Percentiles rank a stretch among this genome's conserved stretches.
These are phyloP conservation scores for Hydrozoanthus gracilis DNA, from an alignment of 92 coral and sea anemone species.

Conservation along the genomic window DNA sequence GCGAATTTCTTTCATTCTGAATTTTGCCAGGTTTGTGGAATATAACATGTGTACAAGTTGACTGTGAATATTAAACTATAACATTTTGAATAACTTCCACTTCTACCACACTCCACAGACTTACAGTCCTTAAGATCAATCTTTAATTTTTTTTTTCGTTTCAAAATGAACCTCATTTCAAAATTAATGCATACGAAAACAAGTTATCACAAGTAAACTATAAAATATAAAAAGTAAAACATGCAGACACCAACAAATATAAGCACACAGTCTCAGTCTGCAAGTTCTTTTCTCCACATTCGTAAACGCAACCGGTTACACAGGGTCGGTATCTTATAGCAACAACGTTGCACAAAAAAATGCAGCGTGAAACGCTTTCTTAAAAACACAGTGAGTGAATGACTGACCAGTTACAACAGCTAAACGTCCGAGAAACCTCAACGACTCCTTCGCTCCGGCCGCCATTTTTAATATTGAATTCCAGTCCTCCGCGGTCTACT, in stretches of 20 bases:
- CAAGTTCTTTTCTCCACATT: no score
- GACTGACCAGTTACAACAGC: constrained; percentile 1
- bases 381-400: no score
- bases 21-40: constrained; percentile 5
- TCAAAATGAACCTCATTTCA: not conserved
- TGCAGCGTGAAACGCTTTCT: no score
- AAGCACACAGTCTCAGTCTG: no score
- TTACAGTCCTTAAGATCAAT: constrained; percentile 7
- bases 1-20: constrained; percentile 2
- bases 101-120: constrained; percentile 7
- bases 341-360: no score
- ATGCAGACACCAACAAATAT: no score
- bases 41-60: not conserved
- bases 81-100: constrained; percentile 6
- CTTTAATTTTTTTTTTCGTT: not conserved
- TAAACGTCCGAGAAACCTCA: not conserved
- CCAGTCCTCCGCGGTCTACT: not conserved
- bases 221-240: no score
- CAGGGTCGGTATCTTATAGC: no score
- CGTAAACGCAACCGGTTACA: no score
- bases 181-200: not conserved
- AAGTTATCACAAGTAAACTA: not conserved
- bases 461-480: not conserved
- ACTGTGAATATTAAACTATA: constrained; percentile 2
- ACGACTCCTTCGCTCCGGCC: not conserved